A percentile compares a stretch with the other conserved stretches of the same genome.
These are phyloP conservation scores for Aleiodes leptofemur DNA, from an alignment of 2,888 invertebrate genomes.

Conservation along the genomic window DNA sequence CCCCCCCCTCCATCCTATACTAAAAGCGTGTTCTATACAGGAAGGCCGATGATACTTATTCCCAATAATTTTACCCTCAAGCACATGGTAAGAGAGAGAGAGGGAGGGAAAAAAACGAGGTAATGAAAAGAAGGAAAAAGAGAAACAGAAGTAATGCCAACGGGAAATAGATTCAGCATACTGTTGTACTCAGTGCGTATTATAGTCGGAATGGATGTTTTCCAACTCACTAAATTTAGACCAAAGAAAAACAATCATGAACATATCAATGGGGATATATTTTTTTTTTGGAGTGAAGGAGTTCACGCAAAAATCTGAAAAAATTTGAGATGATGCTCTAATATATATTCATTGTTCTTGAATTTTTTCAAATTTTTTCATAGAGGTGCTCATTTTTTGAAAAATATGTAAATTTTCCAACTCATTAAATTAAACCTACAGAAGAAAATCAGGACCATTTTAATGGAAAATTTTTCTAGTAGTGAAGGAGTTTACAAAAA, in stretches of 20 bases:
- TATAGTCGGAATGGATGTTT: constrained; percentile 12
- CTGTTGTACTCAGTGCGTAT: constrained; percentile 34
- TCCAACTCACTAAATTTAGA: neutral
- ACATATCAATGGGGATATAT: neutral
- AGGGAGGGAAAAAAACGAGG: neutral
- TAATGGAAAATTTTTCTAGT: too few species aligned
- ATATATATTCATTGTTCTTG: too few species aligned
- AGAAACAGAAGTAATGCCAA: constrained; percentile 2
- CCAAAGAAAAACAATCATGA: neutral
- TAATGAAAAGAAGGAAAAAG: constrained; percentile 4
- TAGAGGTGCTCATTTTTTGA: too few species aligned
- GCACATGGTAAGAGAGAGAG: constrained; percentile 2
- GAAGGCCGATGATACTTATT: constrained; percentile 51
- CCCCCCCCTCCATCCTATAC: constrained; percentile 31
- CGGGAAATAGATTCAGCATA: constrained; percentile 23
- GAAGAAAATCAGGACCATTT: too few species aligned
- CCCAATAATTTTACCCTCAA: constrained; percentile 53
- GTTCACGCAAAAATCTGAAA: too few species aligned
- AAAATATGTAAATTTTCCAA: too few species aligned
- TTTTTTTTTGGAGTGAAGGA: too few species aligned
- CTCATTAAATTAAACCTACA: too few species aligned
- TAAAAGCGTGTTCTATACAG: constrained; percentile 32
- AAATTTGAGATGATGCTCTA: too few species aligned
- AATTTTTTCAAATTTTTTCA: too few species aligned
- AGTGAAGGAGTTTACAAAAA: too few species aligned